Conservation (phyloP, 2,888 invertebrate genomes). For the Allygus modestus region DNA sequence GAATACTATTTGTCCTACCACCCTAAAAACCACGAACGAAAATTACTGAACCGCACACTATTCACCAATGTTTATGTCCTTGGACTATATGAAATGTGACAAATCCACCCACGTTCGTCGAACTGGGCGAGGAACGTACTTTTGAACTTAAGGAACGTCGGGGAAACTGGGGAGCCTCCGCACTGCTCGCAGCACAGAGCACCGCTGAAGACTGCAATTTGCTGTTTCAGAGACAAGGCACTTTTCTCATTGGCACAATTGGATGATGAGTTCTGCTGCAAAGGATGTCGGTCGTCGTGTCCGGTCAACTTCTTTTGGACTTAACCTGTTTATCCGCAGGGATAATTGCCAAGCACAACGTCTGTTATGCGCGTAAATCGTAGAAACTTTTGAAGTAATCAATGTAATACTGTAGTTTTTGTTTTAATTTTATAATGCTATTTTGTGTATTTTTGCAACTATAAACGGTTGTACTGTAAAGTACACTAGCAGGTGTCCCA, state of each 20-base stretch:
- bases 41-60: too few relatives aligned
- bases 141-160: neutral
- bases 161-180: neutral
- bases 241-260: conserved; percentile 57
- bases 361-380: too few relatives aligned
- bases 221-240: conserved; percentile 35
- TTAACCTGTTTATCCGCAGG: neutral
- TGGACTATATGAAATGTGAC: neutral
- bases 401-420: too few relatives aligned
- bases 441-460: too few relatives aligned
- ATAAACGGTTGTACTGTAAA: too few relatives aligned
- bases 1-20: too few relatives aligned
- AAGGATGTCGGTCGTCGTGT: conserved; percentile 29
- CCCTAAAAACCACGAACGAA: too few relatives aligned
- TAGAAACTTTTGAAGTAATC: too few relatives aligned
- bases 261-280: conserved; percentile 44
- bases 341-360: conserved; percentile 3
- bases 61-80: too few relatives aligned
- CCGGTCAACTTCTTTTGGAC: conserved; percentile 1
- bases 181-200: neutral
- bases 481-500: too few relatives aligned
- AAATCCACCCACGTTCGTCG: neutral
- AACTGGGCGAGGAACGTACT: neutral
- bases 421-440: too few relatives aligned
- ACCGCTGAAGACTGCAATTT: conserved; percentile 10